Evolutionary conservation across 1,140 invertebrate species (phyloP).

Genomic region (Aphelenchoides fujianensis): DNA sequence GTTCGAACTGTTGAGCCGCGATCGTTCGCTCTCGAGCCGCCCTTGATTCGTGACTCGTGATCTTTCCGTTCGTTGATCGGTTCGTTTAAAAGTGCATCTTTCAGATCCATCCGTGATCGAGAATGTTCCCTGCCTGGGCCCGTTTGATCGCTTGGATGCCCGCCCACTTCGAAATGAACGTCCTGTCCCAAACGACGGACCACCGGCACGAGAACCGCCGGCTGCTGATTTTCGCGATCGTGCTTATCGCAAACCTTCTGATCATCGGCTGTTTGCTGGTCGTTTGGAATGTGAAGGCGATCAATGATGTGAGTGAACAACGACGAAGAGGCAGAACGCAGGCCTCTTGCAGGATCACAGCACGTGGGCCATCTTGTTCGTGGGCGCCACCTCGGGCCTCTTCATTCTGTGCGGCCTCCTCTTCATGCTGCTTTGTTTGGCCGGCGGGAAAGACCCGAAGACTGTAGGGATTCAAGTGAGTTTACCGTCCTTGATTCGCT

Average conservation of each 20-base stretch:
- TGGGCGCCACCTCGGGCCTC: not conserved
- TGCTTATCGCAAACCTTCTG: slow-evolving; percentile 12
- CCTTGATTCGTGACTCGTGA: no score
- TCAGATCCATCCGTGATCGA: not conserved
- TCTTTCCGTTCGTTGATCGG: not conserved
- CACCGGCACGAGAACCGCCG: not conserved
- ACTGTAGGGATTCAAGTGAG: not conserved
- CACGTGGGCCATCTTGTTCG: slow-evolving; percentile 15
- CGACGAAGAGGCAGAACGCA: not conserved
- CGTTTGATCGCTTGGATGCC: not conserved
- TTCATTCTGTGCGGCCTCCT: slow-evolving; percentile 7
- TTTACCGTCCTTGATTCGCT: not conserved
- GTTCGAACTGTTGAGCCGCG: no score
- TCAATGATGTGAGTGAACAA: slow-evolving; percentile 25
- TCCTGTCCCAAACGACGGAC: not conserved
- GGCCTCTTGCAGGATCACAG: slow-evolving; percentile 19
- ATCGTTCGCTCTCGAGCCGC: no score
- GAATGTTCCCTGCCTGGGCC: not conserved
- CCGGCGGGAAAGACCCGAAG: not conserved
- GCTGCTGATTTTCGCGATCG: slow-evolving; percentile 17
- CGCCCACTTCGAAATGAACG: not conserved
- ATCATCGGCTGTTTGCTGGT: slow-evolving; percentile 15
- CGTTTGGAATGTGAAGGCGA: slow-evolving; percentile 17
- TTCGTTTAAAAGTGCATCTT: not conserved
- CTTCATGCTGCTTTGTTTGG: slow-evolving; percentile 6